Base-by-base conservation (phyloP, 2,888 invertebrate genomes). In the Macrophya annulata region DNA sequence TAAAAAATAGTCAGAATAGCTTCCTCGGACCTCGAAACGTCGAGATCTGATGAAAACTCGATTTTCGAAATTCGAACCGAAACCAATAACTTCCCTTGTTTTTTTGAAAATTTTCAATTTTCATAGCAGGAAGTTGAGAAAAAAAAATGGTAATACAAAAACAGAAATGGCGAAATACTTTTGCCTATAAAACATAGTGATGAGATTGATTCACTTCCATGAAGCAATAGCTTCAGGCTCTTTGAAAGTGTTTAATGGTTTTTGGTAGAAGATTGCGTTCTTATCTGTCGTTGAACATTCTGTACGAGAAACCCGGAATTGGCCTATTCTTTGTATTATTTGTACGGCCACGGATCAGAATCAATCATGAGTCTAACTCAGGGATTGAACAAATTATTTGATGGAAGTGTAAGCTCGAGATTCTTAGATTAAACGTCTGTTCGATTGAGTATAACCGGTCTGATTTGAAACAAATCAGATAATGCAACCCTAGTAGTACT, bases 241-340 rank as follows among this genome's bases (percentile, higher is more conserved):
- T 45, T n/a, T 25, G 10, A 40, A 10, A 25, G 74, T 74, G 74
- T 43, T 45, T 43, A 45, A 74, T 45, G 74, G 74, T 45, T 74
- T 74, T 74, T 25, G 12, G 45, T 25, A 4, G 45, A 74, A 45
- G 10, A 45, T 74, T 25, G 4, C 45, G 74, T 43, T 74, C 45
- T 74, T 45, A 74, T 74, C 74, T 43, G 21, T 15, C 74, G 43
- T 74, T 25, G 25, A 45, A 21, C 4, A 74, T 45, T 74, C 74
- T 21, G 48, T 25, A n/a, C 40, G 40, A 17, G 72, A 17, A 72
- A 72, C 72, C n/a, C 40, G 21, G 40, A 21, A 43, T 72, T n/a
- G n/a, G 9, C 21, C 43, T 40, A 40, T 72, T n/a, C 40, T 72
- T 72, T 72, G 74, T 43, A 74, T n/a, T 21, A 74, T 74, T 74